Conservation (phyloP, 2,797 vertebrate species). For the Notolabrus celidotus region DNA sequence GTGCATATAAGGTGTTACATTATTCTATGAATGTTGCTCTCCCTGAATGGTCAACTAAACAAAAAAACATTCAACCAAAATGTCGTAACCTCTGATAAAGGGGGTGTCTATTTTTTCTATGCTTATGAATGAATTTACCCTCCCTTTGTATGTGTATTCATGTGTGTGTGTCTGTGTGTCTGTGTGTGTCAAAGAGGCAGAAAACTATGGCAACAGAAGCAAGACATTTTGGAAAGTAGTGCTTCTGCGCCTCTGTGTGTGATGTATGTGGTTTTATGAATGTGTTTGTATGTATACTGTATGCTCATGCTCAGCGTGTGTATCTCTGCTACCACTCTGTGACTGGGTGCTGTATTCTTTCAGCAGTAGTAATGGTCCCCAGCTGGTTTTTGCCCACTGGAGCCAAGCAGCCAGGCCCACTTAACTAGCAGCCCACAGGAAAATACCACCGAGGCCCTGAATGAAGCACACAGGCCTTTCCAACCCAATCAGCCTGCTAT, state of each 20-base stretch:
- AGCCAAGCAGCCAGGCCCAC: constrained; percentile 93
- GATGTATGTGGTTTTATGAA: neutral
- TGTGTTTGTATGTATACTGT: constrained; percentile 50
- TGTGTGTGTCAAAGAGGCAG: too few species aligned
- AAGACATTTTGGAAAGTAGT: constrained; percentile 2
- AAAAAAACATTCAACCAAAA: constrained; percentile 20
- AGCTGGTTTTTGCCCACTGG: constrained; percentile 87
- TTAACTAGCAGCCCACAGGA: constrained; percentile 84
- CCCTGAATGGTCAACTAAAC: constrained; percentile 23
- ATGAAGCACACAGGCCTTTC: constrained; percentile 72
- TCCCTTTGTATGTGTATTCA: too few species aligned
- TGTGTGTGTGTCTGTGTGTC: too few species aligned
- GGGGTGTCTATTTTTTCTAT: neutral
- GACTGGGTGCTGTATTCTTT: constrained; percentile 67
- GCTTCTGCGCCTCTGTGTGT: constrained; percentile 24
- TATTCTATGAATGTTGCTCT: constrained; percentile 4
- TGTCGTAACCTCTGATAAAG: neutral
- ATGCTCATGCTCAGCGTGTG: constrained; percentile 32
- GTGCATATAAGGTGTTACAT: constrained; percentile 22
- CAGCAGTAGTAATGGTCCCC: constrained; percentile 93
- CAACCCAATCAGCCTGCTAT: constrained; percentile 78
- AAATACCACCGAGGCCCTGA: constrained; percentile 77
- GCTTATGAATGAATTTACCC: neutral
- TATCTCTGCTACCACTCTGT: constrained; percentile 45
- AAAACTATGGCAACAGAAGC: neutral